A percentile compares a stretch with the other conserved stretches of the same genome.
phyloP scores from a whole-genome alignment of 2,888 invertebrate genomes.

The Boloria selene region DNA sequence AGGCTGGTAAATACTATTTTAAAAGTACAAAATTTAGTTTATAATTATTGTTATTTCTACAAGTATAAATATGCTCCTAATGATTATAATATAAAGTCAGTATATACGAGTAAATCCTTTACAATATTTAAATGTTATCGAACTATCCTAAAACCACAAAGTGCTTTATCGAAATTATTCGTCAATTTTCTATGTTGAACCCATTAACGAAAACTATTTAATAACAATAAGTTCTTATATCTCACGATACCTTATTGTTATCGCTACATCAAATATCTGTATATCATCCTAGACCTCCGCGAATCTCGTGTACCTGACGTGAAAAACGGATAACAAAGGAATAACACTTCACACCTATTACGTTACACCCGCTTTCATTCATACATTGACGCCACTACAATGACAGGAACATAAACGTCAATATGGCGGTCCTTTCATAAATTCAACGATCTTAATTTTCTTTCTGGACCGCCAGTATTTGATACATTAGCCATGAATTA shows the following conservation, averaged over 20 bases:
- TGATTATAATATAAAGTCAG: too few relatives aligned
- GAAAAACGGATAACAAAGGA: conserved; percentile 61
- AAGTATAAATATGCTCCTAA: too few relatives aligned
- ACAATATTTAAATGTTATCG: too few relatives aligned
- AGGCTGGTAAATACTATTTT: not conserved
- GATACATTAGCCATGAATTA: conserved; percentile 80
- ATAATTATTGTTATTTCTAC: not conserved
- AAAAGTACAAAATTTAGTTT: not conserved
- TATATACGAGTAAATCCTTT: too few relatives aligned
- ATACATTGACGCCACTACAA: conserved; percentile 76
- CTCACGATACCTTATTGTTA: not conserved
- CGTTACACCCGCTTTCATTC: conserved; percentile 71
- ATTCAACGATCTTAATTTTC: conserved; percentile 49
- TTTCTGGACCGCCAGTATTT: conserved; percentile 63
- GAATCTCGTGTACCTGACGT: conserved; percentile 60
- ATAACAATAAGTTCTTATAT: too few relatives aligned
- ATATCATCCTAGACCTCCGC: conserved; percentile 56
- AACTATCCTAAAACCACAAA: too few relatives aligned
- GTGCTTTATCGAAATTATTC: too few relatives aligned
- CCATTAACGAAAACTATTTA: too few relatives aligned
- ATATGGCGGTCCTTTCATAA: conserved; percentile 61
- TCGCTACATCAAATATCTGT: conserved; percentile 48
- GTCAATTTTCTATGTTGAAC: too few relatives aligned
- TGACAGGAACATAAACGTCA: conserved; percentile 76
- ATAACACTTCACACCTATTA: conserved; percentile 81